Percentiles rank a stretch among this genome's conserved stretches.
These are phyloP conservation scores for Camponotus vicinus DNA, from an alignment of 1,140 invertebrate genomes.

Conservation along the genomic window DNA sequence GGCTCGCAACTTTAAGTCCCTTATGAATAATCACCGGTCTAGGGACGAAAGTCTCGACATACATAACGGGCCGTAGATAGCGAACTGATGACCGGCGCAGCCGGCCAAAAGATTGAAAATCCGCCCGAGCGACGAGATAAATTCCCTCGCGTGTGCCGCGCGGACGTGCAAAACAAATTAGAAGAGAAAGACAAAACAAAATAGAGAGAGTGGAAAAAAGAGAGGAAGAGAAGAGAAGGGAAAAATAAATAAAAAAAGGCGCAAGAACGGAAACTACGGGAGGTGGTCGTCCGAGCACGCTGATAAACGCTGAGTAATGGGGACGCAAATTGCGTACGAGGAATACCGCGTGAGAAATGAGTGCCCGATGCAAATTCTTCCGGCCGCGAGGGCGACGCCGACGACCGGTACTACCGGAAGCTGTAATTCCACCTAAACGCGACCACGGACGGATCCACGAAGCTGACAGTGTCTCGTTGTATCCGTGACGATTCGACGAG, in stretches of 20 bases:
- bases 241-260: neutral
- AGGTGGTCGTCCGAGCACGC: slow-evolving; percentile 44
- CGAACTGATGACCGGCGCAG: slow-evolving; percentile 20
- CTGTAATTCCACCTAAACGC: slow-evolving; percentile 19
- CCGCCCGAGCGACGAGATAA: slow-evolving; percentile 56
- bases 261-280: neutral
- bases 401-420: slow-evolving; percentile 11
- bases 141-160: slow-evolving; percentile 49
- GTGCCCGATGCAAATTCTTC: slow-evolving; percentile 62
- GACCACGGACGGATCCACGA: neutral
- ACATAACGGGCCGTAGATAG: slow-evolving; percentile 22
- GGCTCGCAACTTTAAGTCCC: slow-evolving; percentile 39
- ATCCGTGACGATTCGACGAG: neutral
- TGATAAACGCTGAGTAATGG: slow-evolving; percentile 76
- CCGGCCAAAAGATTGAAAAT: slow-evolving; percentile 53
- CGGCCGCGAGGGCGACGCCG: slow-evolving; percentile 23
- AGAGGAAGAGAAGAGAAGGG: neutral
- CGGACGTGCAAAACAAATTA: slow-evolving; percentile 54
- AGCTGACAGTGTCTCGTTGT: neutral
- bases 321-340: slow-evolving; percentile 66
- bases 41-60: slow-evolving; percentile 27
- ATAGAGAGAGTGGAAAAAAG: neutral
- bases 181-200: slow-evolving; percentile 9
- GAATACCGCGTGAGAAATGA: slow-evolving; percentile 62
- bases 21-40: slow-evolving; percentile 34